phyloP scores from a whole-genome alignment of 2,888 invertebrate species.

The Odontomyia ornata region DNA sequence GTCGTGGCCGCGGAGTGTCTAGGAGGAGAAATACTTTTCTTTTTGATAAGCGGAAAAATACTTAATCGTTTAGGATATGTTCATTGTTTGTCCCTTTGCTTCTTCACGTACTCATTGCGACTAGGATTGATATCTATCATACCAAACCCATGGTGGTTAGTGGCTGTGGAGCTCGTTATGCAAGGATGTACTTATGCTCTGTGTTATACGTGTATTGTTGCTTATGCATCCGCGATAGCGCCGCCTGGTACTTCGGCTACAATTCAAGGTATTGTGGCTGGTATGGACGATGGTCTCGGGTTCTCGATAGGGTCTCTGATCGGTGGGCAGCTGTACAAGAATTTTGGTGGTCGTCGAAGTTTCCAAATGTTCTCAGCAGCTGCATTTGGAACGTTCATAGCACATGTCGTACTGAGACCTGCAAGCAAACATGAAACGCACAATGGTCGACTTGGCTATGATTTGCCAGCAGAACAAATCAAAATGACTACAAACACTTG shows the following conservation, averaged over 20 bases:
- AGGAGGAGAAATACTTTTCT: conserved; percentile 80
- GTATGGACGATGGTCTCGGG: conserved; percentile 86
- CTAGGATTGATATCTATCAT: conserved; percentile 79
- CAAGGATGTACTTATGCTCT: conserved; percentile 90
- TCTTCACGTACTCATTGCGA: conserved; percentile 78
- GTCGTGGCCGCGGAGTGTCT: conserved; percentile 82
- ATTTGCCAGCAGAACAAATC: conserved; percentile 47
- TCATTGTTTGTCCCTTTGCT: conserved; percentile 78
- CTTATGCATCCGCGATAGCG: conserved; percentile 73
- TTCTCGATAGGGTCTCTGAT: conserved; percentile 79
- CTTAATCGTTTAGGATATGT: conserved; percentile 82
- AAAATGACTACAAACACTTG: conserved; percentile 16
- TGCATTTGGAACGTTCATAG: conserved; percentile 60
- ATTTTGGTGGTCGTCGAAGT: conserved; percentile 70
- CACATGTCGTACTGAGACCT: conserved; percentile 61
- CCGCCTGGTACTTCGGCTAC: conserved; percentile 83
- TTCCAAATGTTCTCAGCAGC: conserved; percentile 65
- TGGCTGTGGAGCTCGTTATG: conserved; percentile 81
- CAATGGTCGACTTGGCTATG: conserved; percentile 34
- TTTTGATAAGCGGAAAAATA: conserved; percentile 77
- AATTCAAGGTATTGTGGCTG: conserved; percentile 84
- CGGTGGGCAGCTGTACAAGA: conserved; percentile 75
- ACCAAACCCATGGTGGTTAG: conserved; percentile 82
- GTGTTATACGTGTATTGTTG: conserved; percentile 83
- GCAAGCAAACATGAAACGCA: conserved; percentile 56